phyloP scores from a whole-genome alignment of 2,888 invertebrate species.

The Anthoptus insignis region DNA sequence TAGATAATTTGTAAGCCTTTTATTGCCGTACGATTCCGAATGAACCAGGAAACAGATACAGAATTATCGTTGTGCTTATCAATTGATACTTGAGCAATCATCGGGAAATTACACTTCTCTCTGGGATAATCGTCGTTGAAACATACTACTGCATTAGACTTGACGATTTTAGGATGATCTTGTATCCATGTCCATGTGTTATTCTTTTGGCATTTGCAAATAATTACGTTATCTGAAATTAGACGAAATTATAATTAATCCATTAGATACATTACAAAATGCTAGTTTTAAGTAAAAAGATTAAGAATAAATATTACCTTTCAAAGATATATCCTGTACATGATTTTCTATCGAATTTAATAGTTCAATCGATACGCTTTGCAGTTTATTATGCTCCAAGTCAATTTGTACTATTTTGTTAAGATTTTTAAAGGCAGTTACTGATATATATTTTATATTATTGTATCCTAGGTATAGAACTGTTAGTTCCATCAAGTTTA shows the following conservation, averaged over 20 bases:
- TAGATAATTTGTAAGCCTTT: constrained; percentile 95
- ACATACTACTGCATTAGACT: constrained; percentile 69
- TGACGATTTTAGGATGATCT: constrained; percentile 90
- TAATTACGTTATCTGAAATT: constrained; percentile 93
- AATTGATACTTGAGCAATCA: constrained; percentile 94
- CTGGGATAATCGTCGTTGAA: constrained; percentile 76
- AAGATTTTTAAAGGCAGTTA: constrained; percentile 92
- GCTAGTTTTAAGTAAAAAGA: neutral
- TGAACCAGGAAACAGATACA: constrained; percentile 96
- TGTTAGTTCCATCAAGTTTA: constrained; percentile 92
- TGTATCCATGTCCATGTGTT: constrained; percentile 98
- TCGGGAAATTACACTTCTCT: constrained; percentile 88
- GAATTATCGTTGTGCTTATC: constrained; percentile 96
- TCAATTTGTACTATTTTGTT: constrained; percentile 93
- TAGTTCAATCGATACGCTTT: constrained; percentile 92
- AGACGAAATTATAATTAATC: neutral
- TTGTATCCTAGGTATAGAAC: constrained; percentile 94
- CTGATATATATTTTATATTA: constrained; percentile 93
- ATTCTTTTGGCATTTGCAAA: constrained; percentile 96
- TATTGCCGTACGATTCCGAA: constrained; percentile 94
- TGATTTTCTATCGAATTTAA: constrained; percentile 94
- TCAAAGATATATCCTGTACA: constrained; percentile 92
- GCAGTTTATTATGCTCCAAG: constrained; percentile 94
- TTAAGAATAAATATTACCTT: constrained; percentile 86
- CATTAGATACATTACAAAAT: neutral